Evolutionary conservation across 2,113 vertebrate genomes (phyloP).

Genomic region (Galemys pyrenaicus): DNA sequence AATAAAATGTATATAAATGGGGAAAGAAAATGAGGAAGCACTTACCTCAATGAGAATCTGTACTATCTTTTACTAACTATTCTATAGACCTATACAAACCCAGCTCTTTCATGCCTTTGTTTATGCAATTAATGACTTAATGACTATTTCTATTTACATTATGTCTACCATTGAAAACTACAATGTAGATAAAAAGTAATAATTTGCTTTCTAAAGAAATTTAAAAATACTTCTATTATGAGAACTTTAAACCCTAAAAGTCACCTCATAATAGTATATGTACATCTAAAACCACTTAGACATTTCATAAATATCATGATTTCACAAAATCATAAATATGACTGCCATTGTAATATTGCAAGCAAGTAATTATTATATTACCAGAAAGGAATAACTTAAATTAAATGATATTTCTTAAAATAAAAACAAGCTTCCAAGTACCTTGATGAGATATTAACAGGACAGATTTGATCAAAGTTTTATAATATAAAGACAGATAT

Average conservation of each 20-base stretch:
- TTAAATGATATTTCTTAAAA: neutral
- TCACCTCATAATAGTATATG: neutral
- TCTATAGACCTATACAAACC: neutral
- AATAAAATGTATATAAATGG: neutral
- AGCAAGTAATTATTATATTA: neutral
- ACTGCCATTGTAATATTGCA: neutral
- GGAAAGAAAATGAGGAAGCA: neutral
- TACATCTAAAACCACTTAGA: neutral
- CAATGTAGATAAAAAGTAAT: neutral
- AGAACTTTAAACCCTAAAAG: slow-evolving; percentile 12
- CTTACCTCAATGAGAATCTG: neutral
- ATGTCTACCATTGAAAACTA: neutral
- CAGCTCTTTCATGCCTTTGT: neutral
- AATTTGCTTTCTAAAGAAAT: slow-evolving; percentile 10
- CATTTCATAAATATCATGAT: too few species aligned
- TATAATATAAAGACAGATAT: slow-evolving; percentile 30
- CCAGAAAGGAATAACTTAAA: neutral
- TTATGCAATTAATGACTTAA: neutral
- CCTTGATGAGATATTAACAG: neutral
- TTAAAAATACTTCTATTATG: neutral
- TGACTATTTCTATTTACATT: neutral
- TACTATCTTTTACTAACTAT: neutral
- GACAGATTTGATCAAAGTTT: neutral
- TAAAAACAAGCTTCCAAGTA: neutral
- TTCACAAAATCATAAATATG: slow-evolving; percentile 1